Evolutionary conservation across 1,140 invertebrate species (phyloP).

Genomic region (Hormaphis cornu): DNA sequence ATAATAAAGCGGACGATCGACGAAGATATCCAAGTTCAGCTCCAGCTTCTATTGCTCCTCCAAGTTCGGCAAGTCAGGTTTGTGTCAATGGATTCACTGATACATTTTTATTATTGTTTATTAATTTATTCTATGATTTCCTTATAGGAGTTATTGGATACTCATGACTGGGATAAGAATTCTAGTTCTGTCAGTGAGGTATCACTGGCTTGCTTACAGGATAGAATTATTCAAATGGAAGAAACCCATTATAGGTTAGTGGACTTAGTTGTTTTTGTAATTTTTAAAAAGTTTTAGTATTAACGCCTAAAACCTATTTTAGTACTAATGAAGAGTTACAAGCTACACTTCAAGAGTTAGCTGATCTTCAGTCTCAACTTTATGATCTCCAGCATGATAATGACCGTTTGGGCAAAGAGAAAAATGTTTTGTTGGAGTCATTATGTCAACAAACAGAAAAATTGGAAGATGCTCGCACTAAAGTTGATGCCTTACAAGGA

Average conservation of each 20-base stretch:
- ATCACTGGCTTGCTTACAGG: conserved; percentile 83
- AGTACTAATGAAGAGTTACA: conserved; percentile 91
- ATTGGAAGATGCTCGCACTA: conserved; percentile 68
- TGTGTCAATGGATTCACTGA: conserved; percentile 36
- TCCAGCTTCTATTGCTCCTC: conserved; percentile 50
- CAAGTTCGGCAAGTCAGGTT: conserved; percentile 35
- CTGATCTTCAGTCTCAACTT: conserved; percentile 76
- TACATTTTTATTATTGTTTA: not conserved
- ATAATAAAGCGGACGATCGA: conserved; percentile 31
- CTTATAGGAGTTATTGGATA: conserved; percentile 49
- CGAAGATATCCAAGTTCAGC: conserved; percentile 44
- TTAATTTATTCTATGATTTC: conserved; percentile 24
- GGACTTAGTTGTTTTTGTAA: not conserved
- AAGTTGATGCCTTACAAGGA: conserved; percentile 63
- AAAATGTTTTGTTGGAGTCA: conserved; percentile 79
- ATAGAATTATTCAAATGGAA: conserved; percentile 83
- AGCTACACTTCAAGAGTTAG: conserved; percentile 83
- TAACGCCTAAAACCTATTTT: conserved; percentile 40
- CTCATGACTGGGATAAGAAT: conserved; percentile 80
- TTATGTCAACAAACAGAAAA: conserved; percentile 84
- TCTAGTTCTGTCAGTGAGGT: conserved; percentile 78
- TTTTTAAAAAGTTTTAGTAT: not conserved
- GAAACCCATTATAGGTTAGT: conserved; percentile 66
- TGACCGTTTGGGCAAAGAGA: conserved; percentile 75
- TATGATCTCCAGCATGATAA: conserved; percentile 79